A percentile compares a stretch with the other conserved stretches of the same genome.
Evolutionary conservation across 2,888 invertebrate genomes (phyloP).

Genomic region (Lapara coniferarum): DNA sequence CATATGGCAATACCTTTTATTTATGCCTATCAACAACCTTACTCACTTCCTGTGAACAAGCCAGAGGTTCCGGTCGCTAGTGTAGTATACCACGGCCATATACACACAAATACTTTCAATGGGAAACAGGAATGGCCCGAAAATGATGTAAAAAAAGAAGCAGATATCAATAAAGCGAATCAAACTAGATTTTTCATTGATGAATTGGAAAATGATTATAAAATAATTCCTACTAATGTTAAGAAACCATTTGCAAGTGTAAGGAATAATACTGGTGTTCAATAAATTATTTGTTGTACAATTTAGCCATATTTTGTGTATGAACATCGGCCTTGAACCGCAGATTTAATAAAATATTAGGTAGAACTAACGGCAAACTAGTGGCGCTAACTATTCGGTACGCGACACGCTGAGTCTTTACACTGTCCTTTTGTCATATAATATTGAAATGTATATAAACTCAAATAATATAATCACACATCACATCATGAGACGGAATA

Average conservation of each 20-base stretch:
- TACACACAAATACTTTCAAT: constrained; percentile 46
- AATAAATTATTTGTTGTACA: neutral
- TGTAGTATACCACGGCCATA: constrained; percentile 55
- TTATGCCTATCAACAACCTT: constrained; percentile 53
- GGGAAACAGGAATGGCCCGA: constrained; percentile 17
- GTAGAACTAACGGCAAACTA: neutral
- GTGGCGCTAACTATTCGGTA: no score
- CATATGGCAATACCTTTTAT: constrained; percentile 53
- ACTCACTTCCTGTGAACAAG: constrained; percentile 30
- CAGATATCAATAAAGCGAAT: constrained; percentile 18
- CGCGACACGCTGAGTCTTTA: no score
- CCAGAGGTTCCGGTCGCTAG: constrained; percentile 43
- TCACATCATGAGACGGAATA: no score
- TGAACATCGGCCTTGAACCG: neutral
- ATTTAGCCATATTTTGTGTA: neutral
- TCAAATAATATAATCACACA: no score
- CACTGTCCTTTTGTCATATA: no score
- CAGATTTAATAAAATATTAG: neutral
- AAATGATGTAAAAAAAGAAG: constrained; percentile 29
- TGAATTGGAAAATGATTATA: constrained; percentile 6
- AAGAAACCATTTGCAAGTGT: neutral
- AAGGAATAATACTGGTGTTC: neutral
- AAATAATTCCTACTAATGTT: neutral
- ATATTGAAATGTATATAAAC: no score
- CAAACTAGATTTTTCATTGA: constrained; percentile 20